Base-by-base conservation (phyloP, 2,797 vertebrate genomes). In the Phoeniculus purpureus region DNA sequence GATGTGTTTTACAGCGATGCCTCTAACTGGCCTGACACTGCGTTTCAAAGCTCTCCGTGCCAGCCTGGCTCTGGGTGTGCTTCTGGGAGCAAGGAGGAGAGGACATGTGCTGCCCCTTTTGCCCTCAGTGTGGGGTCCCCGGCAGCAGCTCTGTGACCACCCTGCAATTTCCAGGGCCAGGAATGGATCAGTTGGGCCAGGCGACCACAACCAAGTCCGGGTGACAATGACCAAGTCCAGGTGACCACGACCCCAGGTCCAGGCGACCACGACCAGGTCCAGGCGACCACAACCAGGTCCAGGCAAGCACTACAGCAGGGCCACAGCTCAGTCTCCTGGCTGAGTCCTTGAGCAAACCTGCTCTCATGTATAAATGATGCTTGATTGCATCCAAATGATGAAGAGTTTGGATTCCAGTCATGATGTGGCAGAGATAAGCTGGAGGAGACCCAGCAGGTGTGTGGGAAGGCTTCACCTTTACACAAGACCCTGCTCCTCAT, bases 311-410 rank as follows among this genome's bases (percentile, higher is more conserved):
- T 48, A 45, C 34, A 92, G 43, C 54, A 13, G 9, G 21, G 64
- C 59, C 79, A 27, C 48, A 52, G n/a, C 75, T 92, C 7, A 0
- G 12, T 51, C 87, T 60, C 45, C 40, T 15, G 19, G 18, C 43
- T 1, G 4, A 80, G 5, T 3, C 18, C 40, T 65, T 0, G 0
- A 16, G 15, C 3, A 75, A 78, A 75, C 22, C 22, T 0, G 0
- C 6, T 34, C 7, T 43, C 10, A 7, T 1, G 0, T 13, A 73
- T 15, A 37, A 80, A n/a, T 7, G 31, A 23, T 47, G 29, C 2
- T 51, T 93, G 75, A 25, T 65, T 68, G n/a, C 43, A 65, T 25
- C n/a, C 75, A 56, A 48, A 81, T 3, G 18, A 8, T 2, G 1
- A 9, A 10, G 47, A 59, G 15, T 55, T 77, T 60, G 89, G 45